Evolutionary conservation across 2,888 invertebrate species (phyloP).

Genomic region (Tromatobia lineatoria): DNA sequence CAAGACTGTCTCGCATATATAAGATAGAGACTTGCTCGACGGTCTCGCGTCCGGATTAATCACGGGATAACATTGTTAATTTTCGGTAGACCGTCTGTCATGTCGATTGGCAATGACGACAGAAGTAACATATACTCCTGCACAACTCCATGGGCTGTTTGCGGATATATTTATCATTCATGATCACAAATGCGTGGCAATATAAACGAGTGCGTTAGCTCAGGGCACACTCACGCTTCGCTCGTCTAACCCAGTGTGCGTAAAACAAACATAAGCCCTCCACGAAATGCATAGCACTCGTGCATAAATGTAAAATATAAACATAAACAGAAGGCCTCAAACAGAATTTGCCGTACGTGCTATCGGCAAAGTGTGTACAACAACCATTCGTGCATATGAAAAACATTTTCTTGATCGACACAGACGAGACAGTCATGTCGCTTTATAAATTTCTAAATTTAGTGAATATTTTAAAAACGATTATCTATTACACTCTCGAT

Average conservation of each 20-base stretch:
- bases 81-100: conserved; percentile 72
- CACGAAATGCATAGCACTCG: conserved; percentile 29
- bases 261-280: conserved; percentile 50
- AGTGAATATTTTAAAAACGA: conserved; percentile 30
- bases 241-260: conserved; percentile 13
- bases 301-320: conserved; percentile 52
- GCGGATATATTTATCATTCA: conserved; percentile 58
- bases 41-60: conserved; percentile 74
- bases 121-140: conserved; percentile 24
- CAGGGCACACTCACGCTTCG: neutral
- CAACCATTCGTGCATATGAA: conserved; percentile 12
- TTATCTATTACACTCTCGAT: conserved; percentile 44
- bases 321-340: conserved; percentile 32
- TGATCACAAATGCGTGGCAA: conserved; percentile 30
- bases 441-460: too few relatives aligned
- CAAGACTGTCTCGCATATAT: neutral
- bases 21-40: conserved; percentile 37
- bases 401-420: neutral
- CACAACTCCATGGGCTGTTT: neutral
- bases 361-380: conserved; percentile 32
- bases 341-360: neutral
- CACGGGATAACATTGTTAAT: conserved; percentile 78
- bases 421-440: neutral
- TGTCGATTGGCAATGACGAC: conserved; percentile 62
- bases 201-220: conserved; percentile 29